Conservation (phyloP, 2,113 vertebrate species). For the Vulpes lagopus region DNA sequence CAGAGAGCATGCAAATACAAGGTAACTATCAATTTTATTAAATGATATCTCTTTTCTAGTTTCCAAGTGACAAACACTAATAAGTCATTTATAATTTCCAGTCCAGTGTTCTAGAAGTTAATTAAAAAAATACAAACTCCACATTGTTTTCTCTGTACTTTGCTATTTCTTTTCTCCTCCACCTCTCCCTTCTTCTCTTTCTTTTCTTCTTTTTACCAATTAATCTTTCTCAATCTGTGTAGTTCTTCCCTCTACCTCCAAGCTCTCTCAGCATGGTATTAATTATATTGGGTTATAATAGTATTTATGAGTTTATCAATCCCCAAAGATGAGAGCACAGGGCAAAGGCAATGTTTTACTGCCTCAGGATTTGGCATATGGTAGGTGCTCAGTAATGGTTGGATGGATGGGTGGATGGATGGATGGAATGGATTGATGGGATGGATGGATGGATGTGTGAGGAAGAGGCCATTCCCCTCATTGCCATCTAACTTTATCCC, state of each 20-base stretch:
- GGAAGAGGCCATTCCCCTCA: background rate
- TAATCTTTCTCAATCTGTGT: background rate
- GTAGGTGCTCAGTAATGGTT: background rate
- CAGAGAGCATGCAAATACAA: background rate
- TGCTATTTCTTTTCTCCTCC: background rate
- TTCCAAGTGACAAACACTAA: slow-evolving; percentile 45
- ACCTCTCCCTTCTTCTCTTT: background rate
- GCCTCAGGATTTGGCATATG: background rate
- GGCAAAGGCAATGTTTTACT: background rate
- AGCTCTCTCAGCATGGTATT: background rate
- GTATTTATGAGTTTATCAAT: background rate
- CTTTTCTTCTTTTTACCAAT: background rate
- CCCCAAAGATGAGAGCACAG: background rate
- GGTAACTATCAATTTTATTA: background rate
- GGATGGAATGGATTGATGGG: background rate
- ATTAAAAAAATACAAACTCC: background rate
- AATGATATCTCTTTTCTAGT: slow-evolving; percentile 26
- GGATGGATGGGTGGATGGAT: background rate
- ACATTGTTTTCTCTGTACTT: background rate
- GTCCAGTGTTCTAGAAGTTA: background rate
- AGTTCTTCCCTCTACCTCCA: background rate
- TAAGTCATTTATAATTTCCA: slow-evolving; percentile 47
- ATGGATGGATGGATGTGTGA: background rate
- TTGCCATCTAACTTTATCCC: background rate
- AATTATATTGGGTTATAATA: background rate